A percentile compares a stretch with the other conserved stretches of the same genome.
phyloP scores from a whole-genome alignment of 2,888 invertebrate species.

The Neoitamus cyanurus region DNA sequence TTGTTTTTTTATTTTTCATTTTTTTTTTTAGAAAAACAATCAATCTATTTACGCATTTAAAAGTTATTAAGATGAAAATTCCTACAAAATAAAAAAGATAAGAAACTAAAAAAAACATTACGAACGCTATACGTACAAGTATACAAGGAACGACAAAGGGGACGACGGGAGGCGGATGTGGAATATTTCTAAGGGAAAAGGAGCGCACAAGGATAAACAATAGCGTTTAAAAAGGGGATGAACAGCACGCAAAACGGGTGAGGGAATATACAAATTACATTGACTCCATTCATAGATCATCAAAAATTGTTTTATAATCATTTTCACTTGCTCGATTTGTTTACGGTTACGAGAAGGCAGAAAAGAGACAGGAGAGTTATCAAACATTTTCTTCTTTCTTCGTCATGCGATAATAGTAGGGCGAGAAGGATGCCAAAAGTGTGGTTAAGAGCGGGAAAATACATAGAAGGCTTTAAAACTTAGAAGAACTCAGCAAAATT shows the following conservation, averaged over 20 bases:
- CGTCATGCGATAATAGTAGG: background rate
- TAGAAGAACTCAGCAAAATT: background rate
- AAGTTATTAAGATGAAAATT: constrained; percentile 35
- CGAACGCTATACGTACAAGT: constrained; percentile 4
- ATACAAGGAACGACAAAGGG: constrained; percentile 7
- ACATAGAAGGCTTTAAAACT: background rate
- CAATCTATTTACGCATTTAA: constrained; percentile 48
- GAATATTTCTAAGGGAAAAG: background rate
- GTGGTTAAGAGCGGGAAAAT: background rate
- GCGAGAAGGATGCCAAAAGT: background rate
- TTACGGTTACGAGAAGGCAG: constrained; percentile 19
- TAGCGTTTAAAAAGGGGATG: background rate
- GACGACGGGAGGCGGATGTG: background rate
- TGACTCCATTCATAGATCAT: background rate
- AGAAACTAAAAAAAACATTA: constrained; percentile 2
- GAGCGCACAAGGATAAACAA: background rate
- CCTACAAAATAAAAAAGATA: constrained; percentile 23
- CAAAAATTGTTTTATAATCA: background rate
- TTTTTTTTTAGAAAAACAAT: constrained; percentile 47
- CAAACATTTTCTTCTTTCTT: background rate
- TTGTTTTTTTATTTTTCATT: constrained; percentile 47
- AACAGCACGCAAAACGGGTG: constrained; percentile 8
- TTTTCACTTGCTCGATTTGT: background rate
- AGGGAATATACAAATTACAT: background rate
- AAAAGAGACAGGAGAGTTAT: constrained; percentile 6